These are phyloP conservation scores for Caranx melampygus DNA, from an alignment of 2,113 vertebrate species.

Conservation along the genomic window DNA sequence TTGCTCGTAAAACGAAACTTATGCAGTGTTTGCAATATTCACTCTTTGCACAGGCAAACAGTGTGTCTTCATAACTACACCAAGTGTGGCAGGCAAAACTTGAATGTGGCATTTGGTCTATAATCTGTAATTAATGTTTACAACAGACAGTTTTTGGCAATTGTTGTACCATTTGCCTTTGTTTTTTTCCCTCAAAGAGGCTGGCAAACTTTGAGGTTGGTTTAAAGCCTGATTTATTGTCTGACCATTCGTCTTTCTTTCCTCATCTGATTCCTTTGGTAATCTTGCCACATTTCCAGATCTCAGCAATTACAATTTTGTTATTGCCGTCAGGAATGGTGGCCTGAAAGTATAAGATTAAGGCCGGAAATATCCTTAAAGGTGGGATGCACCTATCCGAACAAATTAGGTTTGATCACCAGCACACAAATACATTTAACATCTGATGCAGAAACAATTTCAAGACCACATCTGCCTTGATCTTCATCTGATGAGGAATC, in stretches of 20 bases:
- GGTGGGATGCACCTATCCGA: not conserved
- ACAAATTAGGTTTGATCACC: conserved; percentile 26
- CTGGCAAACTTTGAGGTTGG: not conserved
- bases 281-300: not conserved
- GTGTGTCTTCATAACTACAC: not conserved
- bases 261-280: not conserved
- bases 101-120: not conserved
- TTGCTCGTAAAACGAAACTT: not conserved
- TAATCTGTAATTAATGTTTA: not conserved
- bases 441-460: conserved; percentile 40
- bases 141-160: not conserved
- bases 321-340: not conserved
- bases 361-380: conserved; percentile 15
- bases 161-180: conserved; percentile 5
- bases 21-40: not conserved
- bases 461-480: conserved; percentile 58
- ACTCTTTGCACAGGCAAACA: not conserved
- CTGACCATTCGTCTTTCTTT: not conserved
- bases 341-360: not conserved
- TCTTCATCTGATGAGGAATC: conserved; percentile 61
- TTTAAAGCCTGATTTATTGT: not conserved
- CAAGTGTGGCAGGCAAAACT: not conserved
- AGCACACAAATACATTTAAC: conserved; percentile 31
- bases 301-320: not conserved
- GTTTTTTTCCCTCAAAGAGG: not conserved